Evolutionary conservation across 2,888 invertebrate species (phyloP), one percentile per base, ranked within the genome.

Genomic region (Tetranychus truncatus): DNA sequence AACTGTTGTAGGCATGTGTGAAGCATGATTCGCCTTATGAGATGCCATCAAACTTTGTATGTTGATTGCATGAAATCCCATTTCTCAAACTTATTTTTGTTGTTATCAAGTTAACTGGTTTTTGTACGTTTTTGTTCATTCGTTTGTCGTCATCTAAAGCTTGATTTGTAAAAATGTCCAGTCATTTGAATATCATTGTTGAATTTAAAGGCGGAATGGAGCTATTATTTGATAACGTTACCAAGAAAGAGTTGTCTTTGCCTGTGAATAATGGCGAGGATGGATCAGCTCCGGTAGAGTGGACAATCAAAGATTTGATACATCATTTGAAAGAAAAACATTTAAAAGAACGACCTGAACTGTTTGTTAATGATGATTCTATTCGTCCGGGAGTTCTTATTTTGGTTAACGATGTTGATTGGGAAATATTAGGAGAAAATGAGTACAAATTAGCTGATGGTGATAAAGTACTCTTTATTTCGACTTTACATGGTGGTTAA

Each of bases 361-460:
- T 84, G 71, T 84, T 83, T 80, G 78, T 84, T 73, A 83, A 83
- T 77, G 83, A 82, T 72, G 82, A 82, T 9, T 82, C 82, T 65
- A 84, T 86, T 82, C 84, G 95, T 73, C 95, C 95, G 0, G 96
- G 96, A 3, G 96, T 97, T 77, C 84, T 97, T 73, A 95, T 97
- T 0, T 84, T 97, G 2, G 87, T 97, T 9, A 97, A 97, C 81
- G 95, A 97, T 80, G 87, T 90, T 0, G 97, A 97, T 81, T 97
- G 96, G 96, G 95, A 97, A 83, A 84, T 97, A 20, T 82, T 88
- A 83, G 84, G 84, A n/a, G 82, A 84, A 79, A 78, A 83, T 76
- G 82, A 83, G 24, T 85, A 84, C 80, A 79, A 81, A 75, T 78
- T 85, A 21, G 80, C 82, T 78, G 79, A 81, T 34, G 81, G 81